These are phyloP conservation scores for Adelognathus sp. DNA, from an alignment of 2,888 invertebrate genomes.

Conservation along the genomic window DNA sequence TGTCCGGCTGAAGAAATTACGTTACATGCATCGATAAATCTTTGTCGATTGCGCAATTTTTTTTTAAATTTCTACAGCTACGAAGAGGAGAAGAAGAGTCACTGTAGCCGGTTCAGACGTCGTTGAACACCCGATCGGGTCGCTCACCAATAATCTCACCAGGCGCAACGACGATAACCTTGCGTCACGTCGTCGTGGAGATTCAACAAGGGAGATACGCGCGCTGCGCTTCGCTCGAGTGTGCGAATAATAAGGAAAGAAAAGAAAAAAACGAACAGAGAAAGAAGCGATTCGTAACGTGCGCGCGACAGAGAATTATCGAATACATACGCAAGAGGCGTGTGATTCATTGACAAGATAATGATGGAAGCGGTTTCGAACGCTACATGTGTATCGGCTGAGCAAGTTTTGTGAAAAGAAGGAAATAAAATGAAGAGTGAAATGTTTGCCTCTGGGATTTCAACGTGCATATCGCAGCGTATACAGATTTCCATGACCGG, in stretches of 20 bases:
- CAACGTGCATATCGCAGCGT: constrained; percentile 47
- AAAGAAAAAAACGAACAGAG: constrained; percentile 12
- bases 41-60: neutral
- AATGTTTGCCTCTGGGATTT: constrained; percentile 18
- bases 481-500: neutral
- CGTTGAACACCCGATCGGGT: constrained; percentile 28
- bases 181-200: constrained; percentile 56
- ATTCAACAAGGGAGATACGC: constrained; percentile 49
- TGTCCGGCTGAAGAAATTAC: too few species aligned
- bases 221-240: constrained; percentile 40
- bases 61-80: neutral
- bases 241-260: constrained; percentile 31
- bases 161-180: constrained; percentile 62
- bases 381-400: neutral
- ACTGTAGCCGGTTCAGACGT: neutral
- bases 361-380: constrained; percentile 10
- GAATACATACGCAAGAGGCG: constrained; percentile 61
- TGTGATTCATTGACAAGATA: constrained; percentile 40
- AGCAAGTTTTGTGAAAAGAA: neutral
- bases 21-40: too few species aligned
- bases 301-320: constrained; percentile 42
- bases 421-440: neutral
- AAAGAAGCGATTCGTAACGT: constrained; percentile 26
- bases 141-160: constrained; percentile 58
- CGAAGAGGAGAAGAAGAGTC: neutral